Percentiles rank a stretch among this genome's conserved stretches.
Evolutionary conservation across 2,113 vertebrate species (phyloP).

Genomic region (Chauna torquata): DNA sequence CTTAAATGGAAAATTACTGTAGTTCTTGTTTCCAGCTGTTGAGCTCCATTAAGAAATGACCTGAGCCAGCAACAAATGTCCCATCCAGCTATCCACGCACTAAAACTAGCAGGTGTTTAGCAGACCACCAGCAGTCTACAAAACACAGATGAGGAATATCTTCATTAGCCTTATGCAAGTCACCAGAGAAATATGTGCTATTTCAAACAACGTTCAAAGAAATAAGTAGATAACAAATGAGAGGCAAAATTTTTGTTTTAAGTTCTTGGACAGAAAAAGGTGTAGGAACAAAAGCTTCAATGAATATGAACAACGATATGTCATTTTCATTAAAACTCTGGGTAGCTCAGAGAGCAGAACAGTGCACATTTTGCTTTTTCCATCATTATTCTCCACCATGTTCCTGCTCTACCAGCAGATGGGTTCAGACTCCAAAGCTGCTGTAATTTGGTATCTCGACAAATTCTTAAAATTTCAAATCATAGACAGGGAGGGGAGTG

Average conservation of each 20-base stretch:
- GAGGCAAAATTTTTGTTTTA: neutral
- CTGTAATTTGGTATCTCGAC: neutral
- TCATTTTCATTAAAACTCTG: neutral
- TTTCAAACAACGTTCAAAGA: neutral
- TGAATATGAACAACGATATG: neutral
- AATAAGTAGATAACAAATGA: neutral
- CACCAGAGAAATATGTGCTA: neutral
- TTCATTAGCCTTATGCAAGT: neutral
- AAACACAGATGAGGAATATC: neutral
- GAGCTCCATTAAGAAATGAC: neutral
- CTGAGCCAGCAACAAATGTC: constrained; percentile 20
- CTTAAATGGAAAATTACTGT: constrained; percentile 39
- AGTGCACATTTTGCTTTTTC: neutral
- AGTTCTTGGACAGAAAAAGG: neutral
- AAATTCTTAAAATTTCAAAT: neutral
- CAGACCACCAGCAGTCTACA: constrained; percentile 25
- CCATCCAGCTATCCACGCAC: neutral
- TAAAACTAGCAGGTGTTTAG: constrained; percentile 3
- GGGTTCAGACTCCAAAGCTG: neutral
- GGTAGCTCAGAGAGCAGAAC: neutral
- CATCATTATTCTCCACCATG: neutral
- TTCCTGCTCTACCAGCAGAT: neutral
- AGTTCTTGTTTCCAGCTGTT: constrained; percentile 32
- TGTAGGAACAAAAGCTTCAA: neutral
- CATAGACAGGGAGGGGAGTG: neutral